These are phyloP conservation scores for Mormyrus proboscirostris DNA, from an alignment of 2,797 vertebrate species.

Conservation along the genomic window DNA sequence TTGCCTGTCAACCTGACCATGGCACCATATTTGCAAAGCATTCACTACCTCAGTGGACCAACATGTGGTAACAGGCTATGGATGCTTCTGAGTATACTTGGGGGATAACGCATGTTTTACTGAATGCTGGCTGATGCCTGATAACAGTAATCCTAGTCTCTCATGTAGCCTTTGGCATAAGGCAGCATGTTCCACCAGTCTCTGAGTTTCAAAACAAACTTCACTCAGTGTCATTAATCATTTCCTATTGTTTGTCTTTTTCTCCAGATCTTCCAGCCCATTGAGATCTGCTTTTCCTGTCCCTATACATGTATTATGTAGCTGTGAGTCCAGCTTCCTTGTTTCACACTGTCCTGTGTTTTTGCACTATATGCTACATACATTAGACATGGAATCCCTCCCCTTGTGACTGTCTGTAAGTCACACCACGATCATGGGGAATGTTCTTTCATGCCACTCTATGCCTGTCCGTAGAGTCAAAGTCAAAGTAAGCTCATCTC, in stretches of 20 bases:
- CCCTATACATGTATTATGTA: background rate
- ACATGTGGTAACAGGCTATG: conserved; percentile 42
- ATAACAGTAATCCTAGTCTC: conserved; percentile 56
- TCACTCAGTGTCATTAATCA: conserved; percentile 44
- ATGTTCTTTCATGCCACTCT: background rate
- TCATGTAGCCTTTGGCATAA: conserved; percentile 43
- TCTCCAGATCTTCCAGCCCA: conserved; percentile 56
- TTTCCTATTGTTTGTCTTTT: conserved; percentile 56
- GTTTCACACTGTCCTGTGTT: background rate
- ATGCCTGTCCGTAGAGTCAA: background rate
- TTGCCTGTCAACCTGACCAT: conserved; percentile 47
- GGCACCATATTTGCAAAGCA: conserved; percentile 27
- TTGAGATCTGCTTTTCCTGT: conserved; percentile 50
- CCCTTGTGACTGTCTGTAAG: background rate
- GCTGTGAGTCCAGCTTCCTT: background rate
- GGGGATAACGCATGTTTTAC: conserved; percentile 50
- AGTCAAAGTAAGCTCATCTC: background rate
- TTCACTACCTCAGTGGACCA: background rate
- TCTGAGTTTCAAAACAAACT: background rate
- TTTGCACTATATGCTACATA: background rate
- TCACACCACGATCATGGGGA: background rate
- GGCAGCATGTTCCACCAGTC: background rate
- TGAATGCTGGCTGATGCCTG: conserved; percentile 58
- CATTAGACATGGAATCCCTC: background rate
- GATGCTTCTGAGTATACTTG: conserved; percentile 52